Base-by-base conservation (phyloP, 2,888 invertebrate genomes). In the Agrilus cyanescens region DNA sequence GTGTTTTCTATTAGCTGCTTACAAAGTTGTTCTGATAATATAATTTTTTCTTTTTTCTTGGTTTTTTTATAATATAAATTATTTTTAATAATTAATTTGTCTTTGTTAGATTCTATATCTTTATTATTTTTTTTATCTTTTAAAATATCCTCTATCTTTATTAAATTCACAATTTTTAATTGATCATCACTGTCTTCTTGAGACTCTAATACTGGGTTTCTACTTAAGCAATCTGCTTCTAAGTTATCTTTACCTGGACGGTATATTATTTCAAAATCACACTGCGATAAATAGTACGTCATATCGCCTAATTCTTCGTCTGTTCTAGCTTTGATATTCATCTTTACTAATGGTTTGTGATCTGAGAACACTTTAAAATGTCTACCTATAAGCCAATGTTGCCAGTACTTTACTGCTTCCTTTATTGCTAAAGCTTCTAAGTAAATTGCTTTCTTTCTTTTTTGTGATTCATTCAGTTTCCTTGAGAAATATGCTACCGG, bases 391-490 rank as follows among this genome's bases (percentile, higher is more conserved):
- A 53, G 25, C 47, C 50, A 53, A 33, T 52, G 41, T 46, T 52
- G 48, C 50, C 53, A 52, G 33, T 50, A 53, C 36, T 43, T 46
- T 40, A 53, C 32, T 20, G 49, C 46, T 46, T 51, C 49, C 43
- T 51, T 51, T 12, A 52, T 53, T 29, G 52, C 50, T 33, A 53
- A 20, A 20, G 50, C 50, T 50, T 54, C 50, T 30, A 52, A 33
- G 36, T 51, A 54, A 32, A 54, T 49, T 31, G 52, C 52, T 41
- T 51, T 54, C 41, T 49, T 53, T 18, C 3, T 18, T 32, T 41
- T 52, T 51, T 54, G 50, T 7, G 41, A 15, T 15, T 51, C 47
- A 38, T 49, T 54, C 15, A 53, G 40, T 46, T 54, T 55, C 44
- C 53, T 50, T n/a, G n/a, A n/a, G n/a, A n/a, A n/a, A n/a, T n/a